A percentile compares a stretch with the other conserved stretches of the same genome.
phyloP scores from a whole-genome alignment of 2,888 invertebrate genomes.

The Sarcophaga subvicina region DNA sequence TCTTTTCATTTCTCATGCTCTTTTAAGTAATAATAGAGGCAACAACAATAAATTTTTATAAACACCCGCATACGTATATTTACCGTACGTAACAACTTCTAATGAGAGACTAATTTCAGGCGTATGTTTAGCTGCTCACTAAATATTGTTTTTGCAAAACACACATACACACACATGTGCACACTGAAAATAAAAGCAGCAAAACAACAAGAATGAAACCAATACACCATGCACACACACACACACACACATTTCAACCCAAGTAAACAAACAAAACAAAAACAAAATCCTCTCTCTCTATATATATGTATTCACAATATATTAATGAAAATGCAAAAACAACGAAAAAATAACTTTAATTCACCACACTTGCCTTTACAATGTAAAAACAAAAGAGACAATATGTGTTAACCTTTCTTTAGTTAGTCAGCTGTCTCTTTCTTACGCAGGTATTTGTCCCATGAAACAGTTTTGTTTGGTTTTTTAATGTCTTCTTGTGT shows the following conservation, averaged over 20 bases:
- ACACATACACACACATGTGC: neutral
- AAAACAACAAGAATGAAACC: constrained; percentile 8
- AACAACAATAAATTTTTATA: neutral
- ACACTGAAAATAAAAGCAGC: neutral
- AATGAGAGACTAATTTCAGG: constrained; percentile 58
- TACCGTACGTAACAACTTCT: constrained; percentile 60
- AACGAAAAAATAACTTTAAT: neutral
- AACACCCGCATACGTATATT: constrained; percentile 59
- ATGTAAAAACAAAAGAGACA: neutral
- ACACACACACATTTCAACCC: too few relatives aligned
- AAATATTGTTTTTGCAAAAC: constrained; percentile 41
- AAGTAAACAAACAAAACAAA: neutral
- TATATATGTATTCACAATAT: neutral
- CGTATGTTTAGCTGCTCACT: constrained; percentile 36
- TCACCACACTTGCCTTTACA: neutral
- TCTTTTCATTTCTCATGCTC: constrained; percentile 1
- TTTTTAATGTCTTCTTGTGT: too few relatives aligned
- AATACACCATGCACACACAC: neutral
- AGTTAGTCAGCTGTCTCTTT: neutral
- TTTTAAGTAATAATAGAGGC: neutral
- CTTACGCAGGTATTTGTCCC: neutral
- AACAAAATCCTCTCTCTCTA: neutral
- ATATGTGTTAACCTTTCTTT: neutral
- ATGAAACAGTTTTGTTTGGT: neutral
- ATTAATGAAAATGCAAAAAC: constrained; percentile 14